phyloP scores from a whole-genome alignment of 2,888 invertebrate species.

The Drosophila cognata region DNA sequence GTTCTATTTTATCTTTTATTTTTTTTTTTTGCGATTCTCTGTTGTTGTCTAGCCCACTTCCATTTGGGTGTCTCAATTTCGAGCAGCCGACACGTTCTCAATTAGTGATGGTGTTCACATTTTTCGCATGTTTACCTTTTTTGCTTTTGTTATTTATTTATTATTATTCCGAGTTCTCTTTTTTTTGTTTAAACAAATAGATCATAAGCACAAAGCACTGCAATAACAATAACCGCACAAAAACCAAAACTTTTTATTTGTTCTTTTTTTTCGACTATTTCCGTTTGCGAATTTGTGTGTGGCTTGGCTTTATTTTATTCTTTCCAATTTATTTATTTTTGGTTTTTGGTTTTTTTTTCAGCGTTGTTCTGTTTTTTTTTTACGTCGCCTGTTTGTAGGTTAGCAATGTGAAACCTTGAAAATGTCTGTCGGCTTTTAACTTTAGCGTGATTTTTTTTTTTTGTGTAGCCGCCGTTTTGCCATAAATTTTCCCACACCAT shows the following conservation, averaged over 20 bases:
- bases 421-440: constrained; percentile 50
- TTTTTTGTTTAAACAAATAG: constrained; percentile 46
- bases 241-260: constrained; percentile 25
- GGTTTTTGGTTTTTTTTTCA: constrained; percentile 42
- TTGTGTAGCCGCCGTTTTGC: constrained; percentile 11
- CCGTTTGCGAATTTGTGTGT: constrained; percentile 49
- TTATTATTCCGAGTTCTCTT: constrained; percentile 6
- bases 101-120: constrained; percentile 29
- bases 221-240: constrained; percentile 51
- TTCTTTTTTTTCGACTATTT: constrained; percentile 47
- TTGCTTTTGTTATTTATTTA: constrained; percentile 26
- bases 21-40: constrained; percentile 1
- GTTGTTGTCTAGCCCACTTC: constrained; percentile 21
- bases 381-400: constrained; percentile 63
- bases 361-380: constrained; percentile 68
- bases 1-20: constrained; percentile 1
- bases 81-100: constrained; percentile 22
- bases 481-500: constrained; percentile 41
- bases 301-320: constrained; percentile 34
- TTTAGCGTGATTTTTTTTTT: constrained; percentile 28
- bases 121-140: constrained; percentile 29
- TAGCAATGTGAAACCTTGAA: constrained; percentile 73
- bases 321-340: constrained; percentile 42
- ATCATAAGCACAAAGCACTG: constrained; percentile 29
- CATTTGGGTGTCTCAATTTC: constrained; percentile 20